Conservation (phyloP, 1,140 invertebrate species). For the Hylaeus volcanicus region DNA sequence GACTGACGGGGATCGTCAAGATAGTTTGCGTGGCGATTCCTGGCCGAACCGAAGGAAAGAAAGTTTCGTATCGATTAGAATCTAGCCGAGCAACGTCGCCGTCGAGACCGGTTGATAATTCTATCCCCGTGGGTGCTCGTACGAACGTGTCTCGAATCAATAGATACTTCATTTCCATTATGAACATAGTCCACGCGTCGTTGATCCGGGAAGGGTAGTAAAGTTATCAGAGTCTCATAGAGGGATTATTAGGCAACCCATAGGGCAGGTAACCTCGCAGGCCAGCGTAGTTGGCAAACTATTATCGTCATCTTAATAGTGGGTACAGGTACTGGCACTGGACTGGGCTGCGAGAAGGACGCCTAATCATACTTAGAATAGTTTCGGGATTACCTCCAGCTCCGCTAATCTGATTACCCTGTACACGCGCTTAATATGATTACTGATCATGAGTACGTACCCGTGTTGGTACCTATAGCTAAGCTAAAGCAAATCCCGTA, state of each 20-base stretch:
- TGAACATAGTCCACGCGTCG: slow-evolving; percentile 65
- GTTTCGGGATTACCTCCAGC: slow-evolving; percentile 80
- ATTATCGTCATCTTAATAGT: slow-evolving; percentile 80
- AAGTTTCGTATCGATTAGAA: neutral
- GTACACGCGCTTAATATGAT: slow-evolving; percentile 81
- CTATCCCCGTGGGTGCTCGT: slow-evolving; percentile 16
- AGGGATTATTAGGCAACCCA: slow-evolving; percentile 80
- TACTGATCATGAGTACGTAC: slow-evolving; percentile 80
- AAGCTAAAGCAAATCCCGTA: slow-evolving; percentile 76
- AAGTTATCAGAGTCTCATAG: slow-evolving; percentile 78
- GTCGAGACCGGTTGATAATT: slow-evolving; percentile 32
- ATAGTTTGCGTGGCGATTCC: slow-evolving; percentile 96
- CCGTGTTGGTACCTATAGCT: slow-evolving; percentile 77
- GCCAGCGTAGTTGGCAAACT: slow-evolving; percentile 80
- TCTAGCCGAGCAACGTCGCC: neutral
- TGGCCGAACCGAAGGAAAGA: slow-evolving; percentile 71
- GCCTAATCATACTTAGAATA: slow-evolving; percentile 82
- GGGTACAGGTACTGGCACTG: slow-evolving; percentile 75
- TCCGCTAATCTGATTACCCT: slow-evolving; percentile 80
- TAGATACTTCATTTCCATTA: slow-evolving; percentile 67
- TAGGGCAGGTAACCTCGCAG: slow-evolving; percentile 77
- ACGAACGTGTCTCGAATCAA: slow-evolving; percentile 59
- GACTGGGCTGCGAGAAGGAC: slow-evolving; percentile 76
- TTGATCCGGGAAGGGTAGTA: slow-evolving; percentile 72
- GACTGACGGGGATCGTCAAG: slow-evolving; percentile 94